Base-by-base conservation (phyloP, 2,113 vertebrate species). In the Apistogramma diplotaenia region DNA sequence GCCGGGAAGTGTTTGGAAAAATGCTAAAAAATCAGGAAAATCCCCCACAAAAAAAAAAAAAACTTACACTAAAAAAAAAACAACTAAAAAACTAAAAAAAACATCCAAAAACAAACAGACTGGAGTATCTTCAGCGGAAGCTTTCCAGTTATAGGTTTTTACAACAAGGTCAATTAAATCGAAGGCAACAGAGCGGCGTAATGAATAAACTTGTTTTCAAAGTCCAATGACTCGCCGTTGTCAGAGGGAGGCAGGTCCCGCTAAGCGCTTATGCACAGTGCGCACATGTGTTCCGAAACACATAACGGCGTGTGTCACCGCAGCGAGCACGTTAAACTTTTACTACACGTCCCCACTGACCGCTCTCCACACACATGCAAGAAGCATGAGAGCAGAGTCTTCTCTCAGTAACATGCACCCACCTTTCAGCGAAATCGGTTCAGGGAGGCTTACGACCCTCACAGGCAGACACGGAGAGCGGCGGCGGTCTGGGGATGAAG, bases 381-480 rank as follows among this genome's bases (percentile, higher is more conserved):
- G 35, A 13, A 51, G 73, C 62, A 59, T 4, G 37, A 31, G 43
- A 57, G 13, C 72, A 18, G 62, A 35, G 55, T 51, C 71, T 71
- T 51, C 62, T 16, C 27, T 53, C 53, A 37, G 56, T n/a, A 79
- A 43, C 84, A n/a, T 72, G 79, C 65, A 90, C 91, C 90, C 88
- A 94, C 93, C 93, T 91, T 56, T 16, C 35, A 78, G 81, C 33
- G 78, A 31, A 81, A 58, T 58, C 55, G 23, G 55, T 55, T 18
- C 57, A 77, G 82, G 67, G 49, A 55, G 51, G 46, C 75, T 55
- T 35, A 21, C 60, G 43, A 62, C 72, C 75, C 59, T 25, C 62
- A 13, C 59, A 55, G 58, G 67, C 58, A 16, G 25, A n/a, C 18
- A 9, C 55, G 77, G 21, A 25, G 61, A 71, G 80, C 33, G 65